Evolutionary conservation across 2,888 invertebrate species (phyloP).

Genomic region (Netelia fuscicornis): DNA sequence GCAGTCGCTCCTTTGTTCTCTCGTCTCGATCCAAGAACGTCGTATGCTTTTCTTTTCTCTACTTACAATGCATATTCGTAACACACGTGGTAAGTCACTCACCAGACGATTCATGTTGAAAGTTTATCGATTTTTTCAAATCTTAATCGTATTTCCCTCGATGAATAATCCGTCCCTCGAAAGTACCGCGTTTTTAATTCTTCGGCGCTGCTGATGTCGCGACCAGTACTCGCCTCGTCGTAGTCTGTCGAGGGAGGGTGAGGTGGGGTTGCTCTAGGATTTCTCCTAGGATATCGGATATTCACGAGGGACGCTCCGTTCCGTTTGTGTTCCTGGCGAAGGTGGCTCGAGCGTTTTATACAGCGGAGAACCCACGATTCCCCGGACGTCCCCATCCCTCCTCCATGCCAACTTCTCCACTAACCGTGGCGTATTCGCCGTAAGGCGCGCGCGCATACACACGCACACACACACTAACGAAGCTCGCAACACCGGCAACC

Average conservation of each 20-base stretch:
- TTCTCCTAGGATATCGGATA: constrained; percentile 58
- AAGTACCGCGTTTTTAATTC: constrained; percentile 39
- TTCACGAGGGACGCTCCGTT: constrained; percentile 73
- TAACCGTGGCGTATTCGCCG: constrained; percentile 57
- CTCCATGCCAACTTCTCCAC: constrained; percentile 65
- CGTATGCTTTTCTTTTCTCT: background rate
- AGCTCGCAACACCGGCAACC: constrained; percentile 48
- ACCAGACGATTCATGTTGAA: constrained; percentile 81
- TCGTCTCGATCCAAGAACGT: constrained; percentile 4
- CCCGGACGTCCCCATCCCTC: constrained; percentile 76
- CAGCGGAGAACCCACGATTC: constrained; percentile 71
- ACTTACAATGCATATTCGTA: background rate
- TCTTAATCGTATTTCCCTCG: background rate
- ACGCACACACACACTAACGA: constrained; percentile 18
- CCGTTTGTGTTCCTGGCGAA: constrained; percentile 82
- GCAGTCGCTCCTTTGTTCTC: constrained; percentile 23
- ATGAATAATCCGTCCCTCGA: constrained; percentile 46
- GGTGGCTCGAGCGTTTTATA: constrained; percentile 82
- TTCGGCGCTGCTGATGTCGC: constrained; percentile 76
- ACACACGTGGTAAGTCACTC: constrained; percentile 72
- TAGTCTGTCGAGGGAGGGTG: constrained; percentile 44
- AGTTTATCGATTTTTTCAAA: constrained; percentile 18
- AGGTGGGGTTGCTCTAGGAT: constrained; percentile 54
- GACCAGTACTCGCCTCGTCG: constrained; percentile 77
- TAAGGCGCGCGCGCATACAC: constrained; percentile 42